Evolutionary conservation across 2,888 invertebrate genomes (phyloP), one percentile per base, ranked within the genome.

Genomic region (Ormyrus thymus): DNA sequence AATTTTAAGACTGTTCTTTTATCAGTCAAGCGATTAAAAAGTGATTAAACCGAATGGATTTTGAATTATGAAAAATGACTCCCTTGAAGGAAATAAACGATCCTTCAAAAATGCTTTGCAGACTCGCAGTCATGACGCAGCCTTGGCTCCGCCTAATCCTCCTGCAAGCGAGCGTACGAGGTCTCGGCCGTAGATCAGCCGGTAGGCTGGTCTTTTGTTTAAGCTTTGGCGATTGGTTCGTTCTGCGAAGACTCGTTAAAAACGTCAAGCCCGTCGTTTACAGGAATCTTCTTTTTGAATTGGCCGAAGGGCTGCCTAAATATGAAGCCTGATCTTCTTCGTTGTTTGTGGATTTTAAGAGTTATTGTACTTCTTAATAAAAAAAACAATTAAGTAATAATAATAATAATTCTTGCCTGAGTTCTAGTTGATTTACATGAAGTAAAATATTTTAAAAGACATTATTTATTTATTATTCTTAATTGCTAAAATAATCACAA

Each of bases 161-260:
- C 84, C 90, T 94, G 43, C 91, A 93, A 86, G 93, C 94, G 0
- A 93, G 93, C 83, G 90, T 93, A 50, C 91, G 93, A 74, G 91
- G 92, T 29, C 91, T 93, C 76, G 89, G 90, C 10, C 91, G 90
- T 46, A 91, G 90, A 83, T 89, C 92, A 56, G 92, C 94, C 7
- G 91, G 91, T 0, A 90, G 90, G 70, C 91, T 94, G 79, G 91
- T 93, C 0, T 91, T 90, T 78, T 89, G 89, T 73, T 91, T 93
- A 59, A 91, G 92, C 73, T 94, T 93, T 80, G 95, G 95, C 0
- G 96, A 96, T 88, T 96, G 95, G 94, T 96, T 96, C 88, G 87
- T 96, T 53, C 89, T 96, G 9, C 93, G 94, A 87, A 93, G 94
- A 86, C 91, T 96, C 65, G 94, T 95, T 77, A 94, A 94, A 86